Evolutionary conservation across 2,888 invertebrate species (phyloP).

Genomic region (Siphonodentalium dalli): DNA sequence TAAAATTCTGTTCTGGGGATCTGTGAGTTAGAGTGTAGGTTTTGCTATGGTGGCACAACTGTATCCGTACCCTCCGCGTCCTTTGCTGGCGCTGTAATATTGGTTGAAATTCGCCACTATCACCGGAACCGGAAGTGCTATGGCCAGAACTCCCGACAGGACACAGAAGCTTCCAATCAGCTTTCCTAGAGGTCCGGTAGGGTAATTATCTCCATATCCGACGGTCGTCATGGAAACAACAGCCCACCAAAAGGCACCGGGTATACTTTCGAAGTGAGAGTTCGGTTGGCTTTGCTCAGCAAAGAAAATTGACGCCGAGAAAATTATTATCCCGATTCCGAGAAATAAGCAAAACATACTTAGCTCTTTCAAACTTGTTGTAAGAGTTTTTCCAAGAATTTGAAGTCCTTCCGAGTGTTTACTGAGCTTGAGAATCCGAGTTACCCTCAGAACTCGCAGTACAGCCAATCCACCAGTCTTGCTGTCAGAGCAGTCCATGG

Average conservation of each 20-base stretch:
- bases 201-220: conserved; percentile 65
- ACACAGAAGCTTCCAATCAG: conserved; percentile 65
- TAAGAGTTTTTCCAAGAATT: conserved; percentile 60
- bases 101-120: conserved; percentile 68
- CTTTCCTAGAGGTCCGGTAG: conserved; percentile 63
- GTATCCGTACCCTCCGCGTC: too few relatives aligned
- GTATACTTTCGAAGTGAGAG: conserved; percentile 57
- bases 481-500: conserved; percentile 36
- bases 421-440: conserved; percentile 60
- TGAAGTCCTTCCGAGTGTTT: conserved; percentile 62
- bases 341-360: conserved; percentile 62
- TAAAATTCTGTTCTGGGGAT: not conserved
- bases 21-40: conserved; percentile 1
- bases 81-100: conserved; percentile 64
- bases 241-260: conserved; percentile 64
- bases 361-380: conserved; percentile 56
- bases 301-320: conserved; percentile 59
- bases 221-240: conserved; percentile 63
- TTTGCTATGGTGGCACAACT: not conserved
- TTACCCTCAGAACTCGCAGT: conserved; percentile 56
- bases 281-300: conserved; percentile 52
- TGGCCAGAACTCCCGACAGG: conserved; percentile 66
- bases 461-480: conserved; percentile 51
- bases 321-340: conserved; percentile 61
- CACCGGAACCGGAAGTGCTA: conserved; percentile 67